Percentiles rank a stretch among this genome's conserved stretches.
phyloP scores from a whole-genome alignment of 2,113 vertebrate genomes.

The Triplophysa tibetana region DNA sequence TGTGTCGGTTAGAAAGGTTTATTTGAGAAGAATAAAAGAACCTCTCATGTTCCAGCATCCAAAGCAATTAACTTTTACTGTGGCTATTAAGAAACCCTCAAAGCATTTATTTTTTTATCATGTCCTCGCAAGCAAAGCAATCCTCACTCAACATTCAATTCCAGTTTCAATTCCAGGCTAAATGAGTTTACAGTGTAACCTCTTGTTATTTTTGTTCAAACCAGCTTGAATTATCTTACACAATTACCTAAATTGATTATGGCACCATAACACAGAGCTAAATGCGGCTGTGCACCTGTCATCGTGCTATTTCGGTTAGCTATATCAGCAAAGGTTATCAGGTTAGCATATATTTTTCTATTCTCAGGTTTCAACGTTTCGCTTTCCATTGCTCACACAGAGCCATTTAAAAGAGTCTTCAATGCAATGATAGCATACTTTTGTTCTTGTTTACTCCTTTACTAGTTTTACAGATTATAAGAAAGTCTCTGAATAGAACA shows the following conservation, averaged over 20 bases:
- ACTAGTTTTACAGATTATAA: not conserved
- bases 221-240: slow-evolving; percentile 27
- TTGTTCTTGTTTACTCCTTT: not conserved
- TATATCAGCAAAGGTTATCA: slow-evolving; percentile 28
- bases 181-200: slow-evolving; percentile 29
- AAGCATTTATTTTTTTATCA: slow-evolving; percentile 41
- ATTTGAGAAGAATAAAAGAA: slow-evolving; percentile 24
- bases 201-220: slow-evolving; percentile 44
- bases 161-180: slow-evolving; percentile 5
- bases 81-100: slow-evolving; percentile 14
- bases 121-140: slow-evolving; percentile 25
- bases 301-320: slow-evolving; percentile 18
- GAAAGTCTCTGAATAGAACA: slow-evolving; percentile 5
- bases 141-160: slow-evolving; percentile 17
- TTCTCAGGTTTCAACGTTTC: slow-evolving; percentile 10
- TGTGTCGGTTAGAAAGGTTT: slow-evolving; percentile 29
- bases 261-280: slow-evolving; percentile 49
- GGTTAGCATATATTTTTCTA: slow-evolving; percentile 17
- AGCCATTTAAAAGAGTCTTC: not conserved
- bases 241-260: slow-evolving; percentile 47
- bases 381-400: not conserved
- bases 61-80: slow-evolving; percentile 38
- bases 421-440: not conserved
- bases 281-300: slow-evolving; percentile 59
- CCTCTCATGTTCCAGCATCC: slow-evolving; percentile 43